Conservation (phyloP, 2,888 invertebrate species). For the Adineta ricciae region DNA sequence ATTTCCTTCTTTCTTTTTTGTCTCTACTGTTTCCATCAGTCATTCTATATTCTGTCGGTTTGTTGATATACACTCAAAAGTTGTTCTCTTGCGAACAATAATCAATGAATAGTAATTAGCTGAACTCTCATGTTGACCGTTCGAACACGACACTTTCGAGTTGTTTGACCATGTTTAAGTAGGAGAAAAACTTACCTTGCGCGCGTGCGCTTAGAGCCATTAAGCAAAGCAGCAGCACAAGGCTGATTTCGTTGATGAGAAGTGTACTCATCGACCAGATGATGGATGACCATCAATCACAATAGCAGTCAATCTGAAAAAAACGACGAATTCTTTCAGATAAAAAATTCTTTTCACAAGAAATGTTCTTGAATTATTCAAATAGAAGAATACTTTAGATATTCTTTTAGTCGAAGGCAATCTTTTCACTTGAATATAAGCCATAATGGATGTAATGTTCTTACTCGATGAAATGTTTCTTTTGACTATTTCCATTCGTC, state of each 20-base stretch:
- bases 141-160: not conserved
- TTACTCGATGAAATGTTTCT: not conserved
- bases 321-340: not conserved
- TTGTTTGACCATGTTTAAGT: not conserved
- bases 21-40: not conserved
- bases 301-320: not conserved
- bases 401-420: not conserved
- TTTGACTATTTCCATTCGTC: not conserved
- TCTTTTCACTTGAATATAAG: not conserved
- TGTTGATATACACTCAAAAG: not conserved
- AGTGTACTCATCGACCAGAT: not conserved
- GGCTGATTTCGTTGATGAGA: not conserved
- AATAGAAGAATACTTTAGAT: not conserved
- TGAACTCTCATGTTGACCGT: not conserved
- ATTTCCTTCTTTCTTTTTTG: not conserved
- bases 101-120: conserved; percentile 5
- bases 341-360: not conserved
- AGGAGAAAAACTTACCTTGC: not conserved
- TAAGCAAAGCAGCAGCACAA: not conserved
- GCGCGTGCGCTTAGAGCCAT: not conserved
- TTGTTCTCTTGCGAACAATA: not conserved
- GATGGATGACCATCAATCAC: not conserved
- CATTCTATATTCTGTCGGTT: not conserved
- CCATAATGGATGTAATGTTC: not conserved
- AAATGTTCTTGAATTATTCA: not conserved